These are phyloP conservation scores for Ifrita kowaldi DNA, from an alignment of 2,113 vertebrate genomes.

Conservation along the genomic window DNA sequence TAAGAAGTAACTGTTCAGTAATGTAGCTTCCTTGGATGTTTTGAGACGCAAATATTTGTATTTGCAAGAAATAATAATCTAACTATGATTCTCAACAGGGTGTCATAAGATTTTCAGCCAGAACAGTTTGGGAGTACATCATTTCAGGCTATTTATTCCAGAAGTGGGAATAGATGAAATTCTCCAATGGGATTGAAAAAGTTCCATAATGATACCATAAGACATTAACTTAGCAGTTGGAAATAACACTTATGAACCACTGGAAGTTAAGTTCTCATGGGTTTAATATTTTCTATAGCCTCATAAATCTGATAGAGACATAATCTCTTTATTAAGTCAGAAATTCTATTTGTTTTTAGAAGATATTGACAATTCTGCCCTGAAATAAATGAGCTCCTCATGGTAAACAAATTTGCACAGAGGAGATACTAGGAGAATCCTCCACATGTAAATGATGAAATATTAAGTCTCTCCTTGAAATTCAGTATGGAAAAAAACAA, in stretches of 20 bases:
- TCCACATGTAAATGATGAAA: neutral
- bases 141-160: conserved; percentile 73
- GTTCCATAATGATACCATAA: conserved; percentile 69
- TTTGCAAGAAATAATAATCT: conserved; percentile 70
- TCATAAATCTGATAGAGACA: conserved; percentile 57
- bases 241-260: conserved; percentile 62
- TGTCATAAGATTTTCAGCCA: conserved; percentile 66
- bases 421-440: neutral
- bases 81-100: conserved; percentile 69
- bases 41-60: conserved; percentile 61
- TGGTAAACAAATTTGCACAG: conserved; percentile 21
- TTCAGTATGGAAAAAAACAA: neutral
- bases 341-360: conserved; percentile 64
- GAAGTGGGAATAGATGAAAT: conserved; percentile 68
- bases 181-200: conserved; percentile 65
- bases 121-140: conserved; percentile 55
- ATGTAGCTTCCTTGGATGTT: conserved; percentile 13
- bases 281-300: conserved; percentile 64
- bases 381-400: neutral
- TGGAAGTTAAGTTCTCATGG: conserved; percentile 62
- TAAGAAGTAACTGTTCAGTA: conserved; percentile 26
- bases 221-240: conserved; percentile 76
- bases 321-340: conserved; percentile 66
- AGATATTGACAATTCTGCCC: neutral
- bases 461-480: neutral